Conservation (phyloP, 2,888 invertebrate species). For the Dryocosmus kuriphilus region DNA sequence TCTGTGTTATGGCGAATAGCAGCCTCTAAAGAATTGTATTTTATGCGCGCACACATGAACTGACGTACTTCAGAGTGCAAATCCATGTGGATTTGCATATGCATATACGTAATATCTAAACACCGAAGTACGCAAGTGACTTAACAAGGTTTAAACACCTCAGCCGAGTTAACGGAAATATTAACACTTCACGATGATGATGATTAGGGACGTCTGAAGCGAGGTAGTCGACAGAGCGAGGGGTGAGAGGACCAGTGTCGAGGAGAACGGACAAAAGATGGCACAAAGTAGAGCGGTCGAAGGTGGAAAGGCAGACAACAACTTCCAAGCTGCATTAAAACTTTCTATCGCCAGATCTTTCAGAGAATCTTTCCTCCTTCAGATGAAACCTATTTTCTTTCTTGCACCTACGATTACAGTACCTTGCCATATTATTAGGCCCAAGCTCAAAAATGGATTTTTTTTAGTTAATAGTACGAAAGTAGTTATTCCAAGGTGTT, state of each 20-base stretch:
- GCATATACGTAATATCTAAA: conserved; percentile 31
- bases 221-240: conserved; percentile 50
- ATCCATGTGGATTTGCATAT: too few species aligned
- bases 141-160: conserved; percentile 78
- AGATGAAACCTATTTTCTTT: background rate
- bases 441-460: too few species aligned
- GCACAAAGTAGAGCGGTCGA: conserved; percentile 67
- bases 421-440: too few species aligned
- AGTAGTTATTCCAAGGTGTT: too few species aligned
- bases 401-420: background rate
- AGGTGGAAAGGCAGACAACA: conserved; percentile 66
- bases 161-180: conserved; percentile 76
- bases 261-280: conserved; percentile 47
- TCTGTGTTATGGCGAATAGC: background rate
- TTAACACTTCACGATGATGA: conserved; percentile 77
- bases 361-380: background rate
- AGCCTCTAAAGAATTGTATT: conserved; percentile 12
- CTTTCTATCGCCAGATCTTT: conserved; percentile 52
- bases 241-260: conserved; percentile 56
- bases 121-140: conserved; percentile 63
- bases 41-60: background rate
- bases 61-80: conserved; percentile 44
- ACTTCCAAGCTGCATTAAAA: conserved; percentile 69
- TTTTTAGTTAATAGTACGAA: too few species aligned
- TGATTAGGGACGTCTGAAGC: conserved; percentile 76